A percentile compares a stretch with the other conserved stretches of the same genome.
These are phyloP conservation scores for Melanotaenia pygmaea DNA, from an alignment of 2,797 vertebrate genomes.

Conservation along the genomic window DNA sequence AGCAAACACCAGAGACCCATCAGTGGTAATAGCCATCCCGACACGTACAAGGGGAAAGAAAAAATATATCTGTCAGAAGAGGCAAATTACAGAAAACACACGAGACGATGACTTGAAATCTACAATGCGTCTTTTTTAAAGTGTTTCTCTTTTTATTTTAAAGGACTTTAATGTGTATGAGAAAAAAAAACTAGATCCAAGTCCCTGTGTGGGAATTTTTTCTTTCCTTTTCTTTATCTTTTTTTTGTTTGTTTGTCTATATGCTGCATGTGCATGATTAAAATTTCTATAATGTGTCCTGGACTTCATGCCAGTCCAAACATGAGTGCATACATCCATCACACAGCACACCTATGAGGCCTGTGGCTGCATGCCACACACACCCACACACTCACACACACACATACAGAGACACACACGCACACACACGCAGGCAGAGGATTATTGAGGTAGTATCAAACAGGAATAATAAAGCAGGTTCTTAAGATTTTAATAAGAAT, in stretches of 20 bases:
- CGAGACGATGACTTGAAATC: constrained; percentile 47
- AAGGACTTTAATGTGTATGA: constrained; percentile 40
- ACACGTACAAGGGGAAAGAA: constrained; percentile 26
- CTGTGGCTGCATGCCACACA: constrained; percentile 61
- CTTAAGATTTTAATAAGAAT: constrained; percentile 99
- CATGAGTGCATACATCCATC: constrained; percentile 73
- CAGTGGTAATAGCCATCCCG: constrained; percentile 73
- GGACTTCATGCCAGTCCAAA: constrained; percentile 66
- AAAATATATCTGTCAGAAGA: constrained; percentile 58
- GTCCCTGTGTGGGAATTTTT: constrained; percentile 1
- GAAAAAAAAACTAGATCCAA: constrained; percentile 29
- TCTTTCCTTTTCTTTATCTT: too few relatives aligned
- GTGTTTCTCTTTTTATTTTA: constrained; percentile 27
- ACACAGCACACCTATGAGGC: constrained; percentile 72
- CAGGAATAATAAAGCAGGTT: constrained; percentile 98
- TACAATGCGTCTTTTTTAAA: constrained; percentile 36
- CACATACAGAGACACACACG: constrained; percentile 39
- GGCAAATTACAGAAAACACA: constrained; percentile 54
- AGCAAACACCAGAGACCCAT: constrained; percentile 77
- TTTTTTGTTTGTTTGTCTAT: constrained; percentile 48
- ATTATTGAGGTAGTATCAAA: constrained; percentile 89
- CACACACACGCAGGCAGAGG: constrained; percentile 64
- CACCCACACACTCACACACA: constrained; percentile 32
- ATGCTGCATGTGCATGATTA: constrained; percentile 39
- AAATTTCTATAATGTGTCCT: constrained; percentile 63